phyloP scores from a whole-genome alignment of 2,797 vertebrate species.

The Sebastes vulpes region DNA sequence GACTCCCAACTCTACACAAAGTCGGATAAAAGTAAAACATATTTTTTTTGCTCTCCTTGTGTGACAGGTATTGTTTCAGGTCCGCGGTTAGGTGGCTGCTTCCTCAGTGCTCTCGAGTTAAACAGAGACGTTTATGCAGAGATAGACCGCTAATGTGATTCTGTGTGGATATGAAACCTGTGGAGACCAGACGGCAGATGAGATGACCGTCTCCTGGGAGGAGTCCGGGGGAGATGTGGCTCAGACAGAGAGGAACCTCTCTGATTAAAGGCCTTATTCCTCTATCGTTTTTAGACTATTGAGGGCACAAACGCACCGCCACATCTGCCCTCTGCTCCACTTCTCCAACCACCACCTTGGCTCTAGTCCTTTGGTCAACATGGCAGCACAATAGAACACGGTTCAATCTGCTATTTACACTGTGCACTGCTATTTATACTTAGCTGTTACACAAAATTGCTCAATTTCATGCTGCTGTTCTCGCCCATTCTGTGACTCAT shows the following conservation, averaged over 20 bases:
- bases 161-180: slow-evolving; percentile 71
- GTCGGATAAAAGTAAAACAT: background rate
- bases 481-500: background rate
- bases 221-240: slow-evolving; percentile 43
- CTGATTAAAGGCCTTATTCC: slow-evolving; percentile 66
- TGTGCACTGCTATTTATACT: background rate
- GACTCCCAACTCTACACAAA: background rate
- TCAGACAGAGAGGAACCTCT: slow-evolving; percentile 72
- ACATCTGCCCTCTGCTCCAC: slow-evolving; percentile 53
- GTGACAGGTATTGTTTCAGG: background rate
- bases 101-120: slow-evolving; percentile 37
- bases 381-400: background rate
- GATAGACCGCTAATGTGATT: slow-evolving; percentile 56
- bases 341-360: slow-evolving; percentile 32
- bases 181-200: slow-evolving; percentile 48
- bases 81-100: slow-evolving; percentile 6
- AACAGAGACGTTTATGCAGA: slow-evolving; percentile 55
- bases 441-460: background rate
- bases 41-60: background rate
- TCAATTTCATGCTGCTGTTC: slow-evolving; percentile 11
- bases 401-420: slow-evolving; percentile 10
- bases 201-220: slow-evolving; percentile 66
- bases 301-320: slow-evolving; percentile 12
- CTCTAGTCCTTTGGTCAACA: slow-evolving; percentile 36
- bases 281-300: slow-evolving; percentile 21